These are phyloP conservation scores for Peucedramus taeniatus DNA, from an alignment of 2,113 vertebrate species.

Conservation along the genomic window DNA sequence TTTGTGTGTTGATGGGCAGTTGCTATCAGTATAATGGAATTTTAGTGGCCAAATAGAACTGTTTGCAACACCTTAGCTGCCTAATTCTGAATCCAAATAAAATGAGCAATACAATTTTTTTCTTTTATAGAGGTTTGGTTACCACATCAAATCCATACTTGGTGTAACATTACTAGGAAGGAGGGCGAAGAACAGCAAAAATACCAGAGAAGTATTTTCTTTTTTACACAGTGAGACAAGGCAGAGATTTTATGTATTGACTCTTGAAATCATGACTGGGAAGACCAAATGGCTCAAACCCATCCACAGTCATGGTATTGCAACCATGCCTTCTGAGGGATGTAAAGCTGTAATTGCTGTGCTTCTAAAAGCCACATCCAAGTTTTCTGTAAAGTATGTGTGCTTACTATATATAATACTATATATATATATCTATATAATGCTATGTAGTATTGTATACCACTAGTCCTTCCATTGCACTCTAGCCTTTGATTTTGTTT, in stretches of 20 bases:
- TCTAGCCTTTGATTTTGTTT: neutral
- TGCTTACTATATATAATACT: neutral
- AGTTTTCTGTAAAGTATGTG: neutral
- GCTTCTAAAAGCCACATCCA: neutral
- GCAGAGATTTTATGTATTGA: neutral
- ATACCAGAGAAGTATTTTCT: neutral
- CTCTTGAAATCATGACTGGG: neutral
- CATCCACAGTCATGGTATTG: neutral
- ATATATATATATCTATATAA: too few species aligned
- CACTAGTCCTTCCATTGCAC: neutral
- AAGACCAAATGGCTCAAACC: neutral
- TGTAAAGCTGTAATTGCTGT: neutral
- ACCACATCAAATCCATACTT: neutral
- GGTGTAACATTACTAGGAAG: neutral
- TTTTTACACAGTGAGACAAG: neutral
- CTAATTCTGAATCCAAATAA: neutral
- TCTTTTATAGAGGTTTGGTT: neutral
- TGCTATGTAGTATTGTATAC: neutral
- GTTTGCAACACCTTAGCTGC: neutral
- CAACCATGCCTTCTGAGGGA: rapidly evolving
- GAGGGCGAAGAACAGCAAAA: neutral
- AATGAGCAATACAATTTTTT: neutral
- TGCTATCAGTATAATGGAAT: neutral
- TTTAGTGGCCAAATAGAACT: neutral
- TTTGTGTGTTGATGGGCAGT: neutral